phyloP scores from a whole-genome alignment of 2,888 invertebrate genomes.

The Smittia sp. region DNA sequence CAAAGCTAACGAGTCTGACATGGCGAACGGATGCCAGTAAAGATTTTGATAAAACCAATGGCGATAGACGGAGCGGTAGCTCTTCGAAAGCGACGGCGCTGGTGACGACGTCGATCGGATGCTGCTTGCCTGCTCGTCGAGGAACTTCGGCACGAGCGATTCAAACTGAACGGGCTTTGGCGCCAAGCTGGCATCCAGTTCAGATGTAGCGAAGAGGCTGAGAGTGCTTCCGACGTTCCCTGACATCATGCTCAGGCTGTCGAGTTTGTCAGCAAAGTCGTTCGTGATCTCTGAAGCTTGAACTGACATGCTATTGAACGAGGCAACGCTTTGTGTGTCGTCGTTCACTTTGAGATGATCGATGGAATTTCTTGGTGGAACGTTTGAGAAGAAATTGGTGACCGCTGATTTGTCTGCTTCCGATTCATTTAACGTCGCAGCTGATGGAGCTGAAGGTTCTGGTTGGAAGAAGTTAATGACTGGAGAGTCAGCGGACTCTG shows the following conservation, averaged over 20 bases:
- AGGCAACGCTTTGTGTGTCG: neutral
- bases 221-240: constrained; percentile 26
- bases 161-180: neutral
- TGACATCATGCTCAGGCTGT: constrained; percentile 18
- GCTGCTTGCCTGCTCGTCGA: constrained; percentile 5
- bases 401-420: too few species aligned
- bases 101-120: neutral
- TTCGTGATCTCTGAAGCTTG: neutral
- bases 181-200: constrained; percentile 18
- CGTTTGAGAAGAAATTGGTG: neutral
- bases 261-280: constrained; percentile 25
- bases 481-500: neutral
- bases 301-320: neutral
- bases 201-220: constrained; percentile 38
- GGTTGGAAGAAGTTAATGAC: neutral
- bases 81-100: neutral
- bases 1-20: constrained; percentile 33
- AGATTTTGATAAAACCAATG: constrained; percentile 40
- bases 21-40: constrained; percentile 40
- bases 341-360: neutral
- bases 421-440: neutral
- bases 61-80: constrained; percentile 33
- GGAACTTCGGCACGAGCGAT: constrained; percentile 28
- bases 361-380: neutral
- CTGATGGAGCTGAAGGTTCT: neutral